Base-by-base conservation (phyloP, 2,888 invertebrate genomes). In the Timema podura region DNA sequence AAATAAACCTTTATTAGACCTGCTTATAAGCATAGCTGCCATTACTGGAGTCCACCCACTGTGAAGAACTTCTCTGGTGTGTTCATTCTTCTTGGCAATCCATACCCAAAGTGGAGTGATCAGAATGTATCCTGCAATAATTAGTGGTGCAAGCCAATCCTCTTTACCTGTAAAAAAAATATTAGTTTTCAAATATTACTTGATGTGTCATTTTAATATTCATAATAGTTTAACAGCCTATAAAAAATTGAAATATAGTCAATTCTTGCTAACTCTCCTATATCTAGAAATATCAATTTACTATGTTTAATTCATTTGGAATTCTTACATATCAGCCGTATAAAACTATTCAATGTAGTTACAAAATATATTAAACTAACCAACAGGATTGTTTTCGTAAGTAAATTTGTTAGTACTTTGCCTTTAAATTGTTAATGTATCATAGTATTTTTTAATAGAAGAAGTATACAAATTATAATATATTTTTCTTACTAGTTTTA, bases 1-100 rank as follows among this genome's bases (percentile, higher is more conserved):
- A 30, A 30, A 30, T 1, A 30, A 30, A 30, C 30, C 30, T 30
- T 15, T 8, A 48, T 68, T 73, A 75, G 71, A 87, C 87, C 87
- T 91, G 83, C 91, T 91, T 75, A 92, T 91, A 59, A 90, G 79
- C 91, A 92, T 92, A n/a, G 92, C 91, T 70, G 87, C 85, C 77
- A 92, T 86, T 8, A 92, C 91, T 0, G 92, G 92, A 1, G 87
- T 86, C 92, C 92, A 92, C 13, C 92, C 92, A 70, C 86, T 84
- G 76, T 87, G 87, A 6, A 93, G 83, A 3, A 92, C 91, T 73
- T 88, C 86, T 72, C 85, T 82, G 3, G 91, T 90, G 78, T 88
- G 88, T 71, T 86, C 84, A 79, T 92, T 91, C 72, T 85, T 85
- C 76, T 87, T 85, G 0, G 91, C 88, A 71, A 91, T 85, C 83